Evolutionary conservation across 2,888 invertebrate species (phyloP).

Genomic region (Hyposoter didymator): DNA sequence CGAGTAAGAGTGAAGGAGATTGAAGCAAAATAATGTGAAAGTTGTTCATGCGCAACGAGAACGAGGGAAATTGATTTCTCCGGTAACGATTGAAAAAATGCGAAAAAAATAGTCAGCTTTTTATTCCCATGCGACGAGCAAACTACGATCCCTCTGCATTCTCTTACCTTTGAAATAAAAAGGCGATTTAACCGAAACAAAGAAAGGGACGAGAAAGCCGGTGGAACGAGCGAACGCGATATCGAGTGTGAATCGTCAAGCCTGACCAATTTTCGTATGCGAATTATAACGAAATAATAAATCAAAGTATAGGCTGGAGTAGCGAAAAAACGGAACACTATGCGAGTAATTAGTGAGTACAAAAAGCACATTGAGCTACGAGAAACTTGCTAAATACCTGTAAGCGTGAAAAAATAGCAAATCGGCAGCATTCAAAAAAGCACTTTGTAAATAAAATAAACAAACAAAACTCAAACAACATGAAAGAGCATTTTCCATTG

Average conservation of each 20-base stretch:
- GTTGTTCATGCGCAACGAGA: background rate
- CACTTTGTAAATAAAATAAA: constrained; percentile 5
- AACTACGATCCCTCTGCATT: background rate
- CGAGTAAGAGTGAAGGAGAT: constrained; percentile 5
- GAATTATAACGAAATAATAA: constrained; percentile 3
- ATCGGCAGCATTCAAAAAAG: background rate
- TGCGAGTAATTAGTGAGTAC: background rate
- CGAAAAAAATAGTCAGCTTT: background rate
- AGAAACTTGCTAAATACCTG: constrained; percentile 18
- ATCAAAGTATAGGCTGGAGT: background rate
- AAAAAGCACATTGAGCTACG: background rate
- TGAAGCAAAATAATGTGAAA: constrained; percentile 5
- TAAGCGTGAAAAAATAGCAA: constrained; percentile 1
- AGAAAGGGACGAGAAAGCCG: background rate
- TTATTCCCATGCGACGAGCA: background rate
- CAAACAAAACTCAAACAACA: background rate
- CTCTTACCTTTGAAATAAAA: background rate
- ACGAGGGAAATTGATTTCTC: background rate
- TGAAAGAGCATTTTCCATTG: background rate
- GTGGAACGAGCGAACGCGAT: background rate
- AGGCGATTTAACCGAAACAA: background rate
- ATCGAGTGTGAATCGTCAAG: constrained; percentile 7
- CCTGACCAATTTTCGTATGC: constrained; percentile 40
- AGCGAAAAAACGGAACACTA: background rate
- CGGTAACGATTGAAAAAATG: background rate